These are phyloP conservation scores for Lepidurus packardi DNA, from an alignment of 1,140 invertebrate species.

Conservation along the genomic window DNA sequence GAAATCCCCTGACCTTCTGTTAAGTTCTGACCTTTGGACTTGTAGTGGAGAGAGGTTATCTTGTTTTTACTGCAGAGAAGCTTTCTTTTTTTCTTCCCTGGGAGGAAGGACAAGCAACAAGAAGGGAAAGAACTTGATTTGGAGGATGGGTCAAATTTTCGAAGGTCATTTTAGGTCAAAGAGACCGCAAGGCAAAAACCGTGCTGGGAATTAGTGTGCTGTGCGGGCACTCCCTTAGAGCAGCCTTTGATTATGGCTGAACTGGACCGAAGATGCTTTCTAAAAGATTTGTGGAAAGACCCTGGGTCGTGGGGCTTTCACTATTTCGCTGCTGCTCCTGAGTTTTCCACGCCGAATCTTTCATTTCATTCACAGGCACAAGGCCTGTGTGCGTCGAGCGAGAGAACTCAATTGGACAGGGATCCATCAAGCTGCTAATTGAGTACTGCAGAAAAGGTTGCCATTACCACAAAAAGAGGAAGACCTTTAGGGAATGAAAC, in stretches of 20 bases:
- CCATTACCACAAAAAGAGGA: background rate
- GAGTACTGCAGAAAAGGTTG: background rate
- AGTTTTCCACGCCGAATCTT: background rate
- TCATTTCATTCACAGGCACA: background rate
- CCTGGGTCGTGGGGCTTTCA: background rate
- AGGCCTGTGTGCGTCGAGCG: background rate
- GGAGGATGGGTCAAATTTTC: constrained; percentile 10
- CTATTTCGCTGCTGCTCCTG: background rate
- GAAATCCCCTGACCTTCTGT: background rate
- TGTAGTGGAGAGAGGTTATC: background rate
- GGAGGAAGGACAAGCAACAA: background rate
- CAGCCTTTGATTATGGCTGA: background rate
- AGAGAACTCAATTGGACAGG: background rate
- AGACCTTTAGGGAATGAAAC: background rate
- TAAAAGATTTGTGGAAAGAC: background rate
- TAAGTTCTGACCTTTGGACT: background rate
- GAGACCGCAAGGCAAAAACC: background rate
- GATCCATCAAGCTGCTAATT: background rate
- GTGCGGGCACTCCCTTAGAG: background rate
- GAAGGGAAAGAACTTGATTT: background rate
- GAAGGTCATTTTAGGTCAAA: constrained; percentile 18
- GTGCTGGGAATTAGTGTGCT: constrained; percentile 10
- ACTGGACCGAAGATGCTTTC: background rate
- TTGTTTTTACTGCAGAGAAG: background rate
- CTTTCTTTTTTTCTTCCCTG: background rate